These are phyloP conservation scores for Sebastes alutus DNA, from an alignment of 2,797 vertebrate species.

Conservation along the genomic window DNA sequence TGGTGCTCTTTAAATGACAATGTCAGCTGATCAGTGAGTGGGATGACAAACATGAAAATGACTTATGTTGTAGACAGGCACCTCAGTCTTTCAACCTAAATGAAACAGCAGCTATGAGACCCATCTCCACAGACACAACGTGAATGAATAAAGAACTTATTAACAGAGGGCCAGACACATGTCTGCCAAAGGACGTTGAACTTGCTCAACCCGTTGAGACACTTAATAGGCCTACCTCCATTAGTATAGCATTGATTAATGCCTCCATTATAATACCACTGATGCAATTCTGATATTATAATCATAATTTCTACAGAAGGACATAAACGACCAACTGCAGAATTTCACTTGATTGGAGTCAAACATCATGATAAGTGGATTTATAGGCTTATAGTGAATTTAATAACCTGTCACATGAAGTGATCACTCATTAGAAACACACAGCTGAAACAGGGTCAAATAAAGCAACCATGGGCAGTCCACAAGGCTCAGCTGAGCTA, in stretches of 20 bases:
- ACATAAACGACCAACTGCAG: not conserved
- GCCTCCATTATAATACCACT: not conserved
- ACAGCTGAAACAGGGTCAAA: conserved; percentile 56
- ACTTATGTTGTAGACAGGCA: conserved; percentile 9
- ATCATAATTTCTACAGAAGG: not conserved
- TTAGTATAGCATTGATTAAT: not conserved
- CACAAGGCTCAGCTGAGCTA: conserved; percentile 65
- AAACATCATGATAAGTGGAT: not conserved
- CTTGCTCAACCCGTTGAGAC: conserved; percentile 11
- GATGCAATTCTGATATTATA: conserved; percentile 10
- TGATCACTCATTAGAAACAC: conserved; percentile 26
- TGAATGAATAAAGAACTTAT: conserved; percentile 15
- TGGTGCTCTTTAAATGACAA: conserved; percentile 45
- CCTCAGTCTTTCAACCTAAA: not conserved
- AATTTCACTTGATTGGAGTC: not conserved
- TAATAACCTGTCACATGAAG: conserved; percentile 17
- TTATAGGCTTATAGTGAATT: not conserved
- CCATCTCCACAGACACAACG: not conserved
- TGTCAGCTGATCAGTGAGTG: conserved; percentile 56
- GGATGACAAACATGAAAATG: conserved; percentile 47
- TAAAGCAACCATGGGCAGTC: conserved; percentile 50
- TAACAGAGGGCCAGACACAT: not conserved
- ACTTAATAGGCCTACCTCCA: not conserved
- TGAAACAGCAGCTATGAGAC: conserved; percentile 4
- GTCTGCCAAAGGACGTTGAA: conserved; percentile 1